These are phyloP conservation scores for Diplodus puntazzo DNA, from an alignment of 2,797 vertebrate species.

Conservation along the genomic window DNA sequence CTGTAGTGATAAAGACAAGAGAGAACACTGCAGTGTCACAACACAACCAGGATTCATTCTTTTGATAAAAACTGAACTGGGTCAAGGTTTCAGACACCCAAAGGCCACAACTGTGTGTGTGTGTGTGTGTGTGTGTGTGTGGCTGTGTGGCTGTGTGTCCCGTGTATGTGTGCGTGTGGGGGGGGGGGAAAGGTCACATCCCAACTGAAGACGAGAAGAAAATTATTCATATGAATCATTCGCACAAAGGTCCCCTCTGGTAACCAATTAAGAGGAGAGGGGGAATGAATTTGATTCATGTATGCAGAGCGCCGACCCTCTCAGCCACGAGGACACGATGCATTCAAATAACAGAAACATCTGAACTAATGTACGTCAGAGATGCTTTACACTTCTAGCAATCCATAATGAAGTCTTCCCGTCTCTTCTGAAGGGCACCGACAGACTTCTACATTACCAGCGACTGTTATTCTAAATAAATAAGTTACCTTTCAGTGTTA, in stretches of 20 bases:
- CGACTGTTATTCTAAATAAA: too few relatives aligned
- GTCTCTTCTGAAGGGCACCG: constrained; percentile 1
- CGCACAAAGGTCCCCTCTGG: constrained; percentile 63
- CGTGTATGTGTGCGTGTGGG: constrained; percentile 16
- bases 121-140: background rate
- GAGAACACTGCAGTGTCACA: constrained; percentile 15
- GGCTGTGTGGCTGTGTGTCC: too few relatives aligned
- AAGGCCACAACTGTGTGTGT: constrained; percentile 39
- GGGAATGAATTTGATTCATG: constrained; percentile 54
- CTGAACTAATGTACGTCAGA: constrained; percentile 12
- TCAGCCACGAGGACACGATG: constrained; percentile 23
- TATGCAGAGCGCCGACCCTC: constrained; percentile 48
- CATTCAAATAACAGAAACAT: constrained; percentile 42
- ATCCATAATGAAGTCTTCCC: constrained; percentile 3
- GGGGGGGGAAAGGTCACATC: constrained; percentile 68
- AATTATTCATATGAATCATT: constrained; percentile 77
- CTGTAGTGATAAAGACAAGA: constrained; percentile 32
- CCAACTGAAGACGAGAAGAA: constrained; percentile 46
- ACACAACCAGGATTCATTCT: background rate
- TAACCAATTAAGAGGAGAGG: constrained; percentile 64
- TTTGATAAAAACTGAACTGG: constrained; percentile 48
- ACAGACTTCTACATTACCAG: background rate
- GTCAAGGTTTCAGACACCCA: constrained; percentile 78
- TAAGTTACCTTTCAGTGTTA: too few relatives aligned
- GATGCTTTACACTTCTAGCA: constrained; percentile 8